Conservation (phyloP, 1,140 invertebrate genomes). For the Psilanteris sp. region DNA sequence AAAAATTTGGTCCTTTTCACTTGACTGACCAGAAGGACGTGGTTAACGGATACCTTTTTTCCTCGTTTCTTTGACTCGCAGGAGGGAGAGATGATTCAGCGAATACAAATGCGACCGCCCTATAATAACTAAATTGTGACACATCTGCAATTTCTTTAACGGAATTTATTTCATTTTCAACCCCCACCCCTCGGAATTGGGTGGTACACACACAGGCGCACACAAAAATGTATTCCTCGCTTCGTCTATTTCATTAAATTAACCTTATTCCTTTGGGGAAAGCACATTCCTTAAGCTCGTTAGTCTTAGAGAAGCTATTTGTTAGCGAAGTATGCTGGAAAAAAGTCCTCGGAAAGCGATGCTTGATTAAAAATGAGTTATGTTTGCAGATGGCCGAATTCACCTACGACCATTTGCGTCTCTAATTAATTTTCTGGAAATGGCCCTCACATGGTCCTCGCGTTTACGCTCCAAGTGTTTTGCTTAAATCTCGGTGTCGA, state of each 20-base stretch:
- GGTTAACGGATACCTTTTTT: constrained; percentile 50
- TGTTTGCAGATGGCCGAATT: constrained; percentile 48
- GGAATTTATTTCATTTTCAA: not conserved
- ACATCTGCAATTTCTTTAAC: constrained; percentile 25
- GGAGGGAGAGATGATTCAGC: constrained; percentile 33
- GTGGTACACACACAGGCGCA: not conserved
- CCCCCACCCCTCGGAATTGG: not conserved
- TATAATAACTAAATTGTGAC: constrained; percentile 31
- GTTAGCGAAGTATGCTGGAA: not conserved
- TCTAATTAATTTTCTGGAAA: constrained; percentile 57
- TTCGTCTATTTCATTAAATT: not conserved
- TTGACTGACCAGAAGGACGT: constrained; percentile 51
- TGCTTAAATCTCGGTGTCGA: not conserved
- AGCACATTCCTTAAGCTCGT: constrained; percentile 7
- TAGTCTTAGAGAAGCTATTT: constrained; percentile 11
- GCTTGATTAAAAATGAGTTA: constrained; percentile 57
- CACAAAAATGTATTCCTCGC: not conserved
- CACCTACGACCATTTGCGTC: constrained; percentile 50
- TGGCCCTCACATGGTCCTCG: not conserved
- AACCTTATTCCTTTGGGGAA: not conserved
- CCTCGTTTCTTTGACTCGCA: constrained; percentile 16
- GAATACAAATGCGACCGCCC: constrained; percentile 40
- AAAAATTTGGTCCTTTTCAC: constrained; percentile 58
- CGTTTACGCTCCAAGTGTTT: constrained; percentile 10
- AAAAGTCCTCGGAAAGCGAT: constrained; percentile 27